Conservation (phyloP, 2,797 vertebrate species). For the Sebastes trivittatus region DNA sequence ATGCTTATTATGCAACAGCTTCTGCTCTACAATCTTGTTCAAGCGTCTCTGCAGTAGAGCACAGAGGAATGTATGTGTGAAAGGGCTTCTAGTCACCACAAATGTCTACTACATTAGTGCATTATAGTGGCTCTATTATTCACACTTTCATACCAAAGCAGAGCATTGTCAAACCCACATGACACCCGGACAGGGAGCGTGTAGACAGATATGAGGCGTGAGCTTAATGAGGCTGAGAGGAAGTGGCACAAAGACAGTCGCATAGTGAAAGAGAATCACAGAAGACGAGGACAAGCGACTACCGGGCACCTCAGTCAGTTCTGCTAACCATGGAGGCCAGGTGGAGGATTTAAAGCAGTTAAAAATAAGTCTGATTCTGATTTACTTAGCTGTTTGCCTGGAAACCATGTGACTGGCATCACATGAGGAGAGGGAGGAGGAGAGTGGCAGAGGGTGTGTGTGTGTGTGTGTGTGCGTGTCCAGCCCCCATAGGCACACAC, state of each 20-base stretch:
- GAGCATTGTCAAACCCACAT: neutral
- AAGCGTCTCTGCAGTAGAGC: neutral
- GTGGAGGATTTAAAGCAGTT: constrained; percentile 79
- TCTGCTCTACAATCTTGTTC: neutral
- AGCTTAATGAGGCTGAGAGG: constrained; percentile 2
- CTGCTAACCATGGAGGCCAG: constrained; percentile 62
- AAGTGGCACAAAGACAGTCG: constrained; percentile 12
- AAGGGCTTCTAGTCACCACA: neutral
- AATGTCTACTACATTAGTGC: neutral
- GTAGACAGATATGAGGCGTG: neutral
- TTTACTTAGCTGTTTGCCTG: constrained; percentile 83
- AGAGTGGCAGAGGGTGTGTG: constrained; percentile 23
- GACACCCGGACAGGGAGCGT: neutral
- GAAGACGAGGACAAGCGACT: constrained; percentile 22
- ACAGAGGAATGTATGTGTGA: neutral
- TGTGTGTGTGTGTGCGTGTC: neutral
- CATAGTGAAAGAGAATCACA: constrained; percentile 26
- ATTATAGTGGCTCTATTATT: neutral
- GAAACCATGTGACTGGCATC: constrained; percentile 86
- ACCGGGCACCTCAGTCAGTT: constrained; percentile 43
- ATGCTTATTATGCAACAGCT: constrained; percentile 18
- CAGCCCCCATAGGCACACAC: constrained; percentile 31
- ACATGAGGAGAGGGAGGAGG: constrained; percentile 72
- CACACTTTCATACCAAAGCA: neutral
- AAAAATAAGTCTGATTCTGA: constrained; percentile 85